These are phyloP conservation scores for Mesoligia furuncula DNA, from an alignment of 2,888 invertebrate genomes.

Conservation along the genomic window DNA sequence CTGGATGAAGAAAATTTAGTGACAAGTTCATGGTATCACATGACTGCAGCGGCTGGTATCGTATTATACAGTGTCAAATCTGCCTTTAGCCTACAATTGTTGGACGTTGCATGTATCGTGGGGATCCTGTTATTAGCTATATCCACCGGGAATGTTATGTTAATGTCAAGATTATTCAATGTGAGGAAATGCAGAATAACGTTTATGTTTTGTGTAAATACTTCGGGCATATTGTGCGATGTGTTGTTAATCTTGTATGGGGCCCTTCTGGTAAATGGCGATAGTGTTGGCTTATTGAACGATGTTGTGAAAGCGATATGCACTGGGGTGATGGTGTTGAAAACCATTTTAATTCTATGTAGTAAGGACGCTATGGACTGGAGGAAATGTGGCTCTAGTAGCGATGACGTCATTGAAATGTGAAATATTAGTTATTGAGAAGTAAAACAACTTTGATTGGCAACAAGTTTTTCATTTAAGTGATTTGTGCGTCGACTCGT, in stretches of 20 bases:
- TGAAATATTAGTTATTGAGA: not conserved
- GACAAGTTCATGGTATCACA: not conserved
- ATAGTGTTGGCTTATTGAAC: not conserved
- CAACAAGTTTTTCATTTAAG: slow-evolving; percentile 4
- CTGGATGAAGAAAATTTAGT: slow-evolving; percentile 21
- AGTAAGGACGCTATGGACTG: slow-evolving; percentile 28
- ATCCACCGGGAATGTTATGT: slow-evolving; percentile 24
- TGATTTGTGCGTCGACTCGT: not conserved
- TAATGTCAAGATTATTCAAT: slow-evolving; percentile 10
- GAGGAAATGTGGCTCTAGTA: slow-evolving; percentile 1
- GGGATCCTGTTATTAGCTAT: not conserved
- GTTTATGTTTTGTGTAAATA: slow-evolving; percentile 22
- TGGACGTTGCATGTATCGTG: not conserved
- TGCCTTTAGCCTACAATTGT: not conserved
- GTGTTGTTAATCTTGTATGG: slow-evolving; percentile 35
- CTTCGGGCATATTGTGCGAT: slow-evolving; percentile 24
- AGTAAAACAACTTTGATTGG: slow-evolving; percentile 4
- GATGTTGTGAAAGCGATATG: slow-evolving; percentile 5
- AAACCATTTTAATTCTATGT: slow-evolving; percentile 29
- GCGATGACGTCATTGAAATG: slow-evolving; percentile 22
- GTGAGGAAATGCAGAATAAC: slow-evolving; percentile 8
- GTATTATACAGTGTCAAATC: slow-evolving; percentile 9
- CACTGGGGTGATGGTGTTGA: slow-evolving; percentile 7
- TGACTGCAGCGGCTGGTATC: no score
- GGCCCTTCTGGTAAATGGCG: slow-evolving; percentile 6